A percentile compares a stretch with the other conserved stretches of the same genome.
phyloP scores from a whole-genome alignment of 2,113 vertebrate genomes.

The Choloepus hoffmanni region DNA sequence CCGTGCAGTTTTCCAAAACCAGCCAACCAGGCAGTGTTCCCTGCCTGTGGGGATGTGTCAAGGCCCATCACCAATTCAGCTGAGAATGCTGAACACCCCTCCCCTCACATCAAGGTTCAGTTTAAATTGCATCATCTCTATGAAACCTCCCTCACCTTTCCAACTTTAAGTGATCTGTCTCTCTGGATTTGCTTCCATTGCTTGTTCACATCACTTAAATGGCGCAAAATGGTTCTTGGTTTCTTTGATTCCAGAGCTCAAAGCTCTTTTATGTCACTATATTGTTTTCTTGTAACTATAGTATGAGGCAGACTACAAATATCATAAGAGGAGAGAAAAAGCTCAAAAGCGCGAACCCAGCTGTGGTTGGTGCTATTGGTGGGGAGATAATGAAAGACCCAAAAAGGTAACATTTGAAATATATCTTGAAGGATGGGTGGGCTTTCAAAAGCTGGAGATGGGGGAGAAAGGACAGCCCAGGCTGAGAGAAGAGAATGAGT shows the following conservation, averaged over 20 bases:
- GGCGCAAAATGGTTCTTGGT: not conserved
- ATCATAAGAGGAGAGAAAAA: not conserved
- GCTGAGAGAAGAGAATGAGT: not conserved
- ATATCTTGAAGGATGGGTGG: not conserved
- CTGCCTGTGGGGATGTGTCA: not conserved
- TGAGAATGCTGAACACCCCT: not conserved
- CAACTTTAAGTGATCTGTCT: not conserved
- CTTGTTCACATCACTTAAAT: not conserved
- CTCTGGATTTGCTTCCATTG: not conserved
- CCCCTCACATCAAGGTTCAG: not conserved
- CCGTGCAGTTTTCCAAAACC: not conserved
- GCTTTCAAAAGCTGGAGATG: not conserved
- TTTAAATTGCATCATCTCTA: not conserved
- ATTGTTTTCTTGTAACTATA: not conserved
- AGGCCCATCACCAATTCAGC: not conserved
- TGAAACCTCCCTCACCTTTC: not conserved
- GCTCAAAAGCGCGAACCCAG: not conserved
- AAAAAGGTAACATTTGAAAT: not conserved
- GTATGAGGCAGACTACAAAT: not conserved
- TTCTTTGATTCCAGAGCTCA: conserved; percentile 5
- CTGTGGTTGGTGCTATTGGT: not conserved
- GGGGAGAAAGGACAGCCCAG: not conserved
- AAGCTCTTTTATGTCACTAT: not conserved
- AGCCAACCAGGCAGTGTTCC: not conserved
- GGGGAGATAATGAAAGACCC: not conserved